These are phyloP conservation scores for Semicossyphus pulcher DNA, from an alignment of 2,113 vertebrate genomes.

Conservation along the genomic window DNA sequence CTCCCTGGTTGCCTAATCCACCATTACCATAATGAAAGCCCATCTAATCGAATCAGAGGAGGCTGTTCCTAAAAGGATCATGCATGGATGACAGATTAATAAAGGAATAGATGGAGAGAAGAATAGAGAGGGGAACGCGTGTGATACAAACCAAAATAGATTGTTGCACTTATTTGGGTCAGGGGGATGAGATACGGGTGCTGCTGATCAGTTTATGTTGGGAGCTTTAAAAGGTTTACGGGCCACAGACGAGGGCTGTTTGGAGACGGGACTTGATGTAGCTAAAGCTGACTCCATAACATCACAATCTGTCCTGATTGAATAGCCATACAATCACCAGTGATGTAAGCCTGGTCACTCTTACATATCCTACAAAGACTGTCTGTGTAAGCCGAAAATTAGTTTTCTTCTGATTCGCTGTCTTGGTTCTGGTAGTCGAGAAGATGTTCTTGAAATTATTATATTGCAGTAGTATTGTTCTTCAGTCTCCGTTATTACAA, in stretches of 20 bases:
- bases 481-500: too few relatives aligned
- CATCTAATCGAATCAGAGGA: conserved; percentile 71
- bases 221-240: conserved; percentile 35
- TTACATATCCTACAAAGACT: neutral
- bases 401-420: too few relatives aligned
- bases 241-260: conserved; percentile 11
- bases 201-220: conserved; percentile 26
- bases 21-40: conserved; percentile 78
- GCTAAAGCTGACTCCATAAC: conserved; percentile 23
- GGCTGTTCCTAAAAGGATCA: conserved; percentile 71
- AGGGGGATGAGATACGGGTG: conserved; percentile 32
- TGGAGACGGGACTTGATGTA: neutral
- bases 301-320: conserved; percentile 1
- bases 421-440: too few relatives aligned
- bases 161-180: conserved; percentile 62
- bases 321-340: neutral
- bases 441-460: too few relatives aligned
- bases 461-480: too few relatives aligned
- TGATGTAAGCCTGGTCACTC: neutral
- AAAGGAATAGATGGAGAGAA: conserved; percentile 59
- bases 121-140: conserved; percentile 23
- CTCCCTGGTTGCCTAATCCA: conserved; percentile 64
- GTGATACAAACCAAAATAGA: conserved; percentile 54
- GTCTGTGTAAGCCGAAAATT: too few relatives aligned
- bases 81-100: conserved; percentile 68